A percentile compares a stretch with the other conserved stretches of the same genome.
phyloP scores from a whole-genome alignment of 2,113 vertebrate genomes.

The Epinephelus cyanopodus region DNA sequence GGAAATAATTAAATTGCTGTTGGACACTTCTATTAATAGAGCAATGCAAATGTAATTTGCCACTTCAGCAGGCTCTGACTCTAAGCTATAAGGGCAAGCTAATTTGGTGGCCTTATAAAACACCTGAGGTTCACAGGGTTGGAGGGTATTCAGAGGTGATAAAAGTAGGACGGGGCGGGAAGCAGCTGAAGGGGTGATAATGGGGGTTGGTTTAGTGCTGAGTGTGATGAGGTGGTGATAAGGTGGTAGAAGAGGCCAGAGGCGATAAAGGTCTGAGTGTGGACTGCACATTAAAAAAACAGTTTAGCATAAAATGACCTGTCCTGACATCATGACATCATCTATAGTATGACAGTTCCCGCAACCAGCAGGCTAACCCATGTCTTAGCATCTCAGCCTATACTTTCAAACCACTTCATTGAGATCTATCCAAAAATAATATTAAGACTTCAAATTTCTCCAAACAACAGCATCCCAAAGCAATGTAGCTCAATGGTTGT shows the following conservation, averaged over 20 bases:
- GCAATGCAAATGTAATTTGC: conserved; percentile 82
- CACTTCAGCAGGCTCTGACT: conserved; percentile 80
- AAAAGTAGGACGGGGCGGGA: conserved; percentile 17
- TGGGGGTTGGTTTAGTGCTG: conserved; percentile 33
- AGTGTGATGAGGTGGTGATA: conserved; percentile 33
- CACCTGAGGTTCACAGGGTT: conserved; percentile 66
- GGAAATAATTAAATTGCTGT: conserved; percentile 70
- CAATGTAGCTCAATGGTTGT: too few species aligned
- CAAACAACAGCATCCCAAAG: not conserved
- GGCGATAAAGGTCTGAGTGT: conserved; percentile 11
- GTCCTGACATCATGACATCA: conserved; percentile 22
- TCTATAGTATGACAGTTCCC: not conserved
- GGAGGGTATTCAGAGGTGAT: conserved; percentile 59
- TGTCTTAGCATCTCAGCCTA: not conserved
- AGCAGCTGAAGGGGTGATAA: conserved; percentile 34
- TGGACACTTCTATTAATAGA: conserved; percentile 73
- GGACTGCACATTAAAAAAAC: conserved; percentile 11
- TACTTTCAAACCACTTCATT: not conserved
- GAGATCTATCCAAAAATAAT: not conserved
- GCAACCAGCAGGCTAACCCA: not conserved
- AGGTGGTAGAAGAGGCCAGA: conserved; percentile 8
- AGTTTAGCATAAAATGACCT: not conserved
- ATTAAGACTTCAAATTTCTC: not conserved
- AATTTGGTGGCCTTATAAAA: conserved; percentile 74
- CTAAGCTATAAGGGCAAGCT: conserved; percentile 63